Evolutionary conservation across 2,113 vertebrate genomes (phyloP), one percentile per base, ranked within the genome.

Genomic region (Misgurnus anguillicaudatus): DNA sequence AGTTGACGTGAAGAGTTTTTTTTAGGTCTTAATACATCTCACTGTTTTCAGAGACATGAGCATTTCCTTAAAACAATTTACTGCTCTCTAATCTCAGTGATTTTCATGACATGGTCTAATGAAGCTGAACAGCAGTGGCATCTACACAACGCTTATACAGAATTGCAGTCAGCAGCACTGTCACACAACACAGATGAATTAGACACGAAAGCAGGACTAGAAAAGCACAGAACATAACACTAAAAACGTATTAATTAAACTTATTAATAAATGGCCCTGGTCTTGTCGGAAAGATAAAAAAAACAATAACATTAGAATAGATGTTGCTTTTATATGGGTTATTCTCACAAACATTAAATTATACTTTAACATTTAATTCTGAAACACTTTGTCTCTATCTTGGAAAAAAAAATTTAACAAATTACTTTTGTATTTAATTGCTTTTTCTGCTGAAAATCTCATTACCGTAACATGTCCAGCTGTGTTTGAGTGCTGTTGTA

Each of bases 71-170:
- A 78, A 80, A 73, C 65, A 69, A 80, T 74, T 68, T 21, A 65
- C 42, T 78, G 80, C 68, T 48, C 77, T 77, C 47, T 77, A 74
- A 80, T 85, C 62, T 70, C 31, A 57, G 38, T 71, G 68, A 77
- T 80, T 71, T 81, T 80, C 75, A 85, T 85, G 70, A 80, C 75
- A 74, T 47, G 47, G 75, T 45, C 60, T 75, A 80, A 42, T 75
- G 81, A 69, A 83, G 84, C 81, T 61, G 48, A 75, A 77, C 70
- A 69, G n/a, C 71, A 79, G 51, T 19, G 17, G 47, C 53, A 48
- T 60, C 60, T 65, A 45, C 31, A 48, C 39, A 36, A 42, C 47
- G 19, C 61, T 68, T 63, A 17, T 45, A 66, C 24, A 31, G 24
- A 1, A 31, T 31, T 31, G 75, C 61, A 65, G 16, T 64, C 60